Evolutionary conservation across 64 coral and sea anemone genomes (phyloP), one percentile per base, ranked within the genome.

Genomic region (Trachythela sp.): DNA sequence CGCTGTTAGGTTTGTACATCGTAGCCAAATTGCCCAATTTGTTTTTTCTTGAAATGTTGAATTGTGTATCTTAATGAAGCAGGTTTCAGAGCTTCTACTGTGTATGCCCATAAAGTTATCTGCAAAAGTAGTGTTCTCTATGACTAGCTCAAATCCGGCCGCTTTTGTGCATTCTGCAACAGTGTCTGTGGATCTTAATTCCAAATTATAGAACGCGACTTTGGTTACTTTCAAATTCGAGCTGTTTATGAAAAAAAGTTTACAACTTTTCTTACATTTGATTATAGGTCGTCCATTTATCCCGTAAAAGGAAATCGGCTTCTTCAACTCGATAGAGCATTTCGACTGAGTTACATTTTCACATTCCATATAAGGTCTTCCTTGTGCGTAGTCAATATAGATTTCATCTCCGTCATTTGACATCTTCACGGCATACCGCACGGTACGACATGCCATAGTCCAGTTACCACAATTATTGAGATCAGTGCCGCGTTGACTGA

Each of bases 321-420:
- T 80, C 2, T 80, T 80, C 9, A 80, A 39, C 32, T 35, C 9
- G 7, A 80, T 45, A 11, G 42, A 45, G 42, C 42, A 6, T 45
- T 45, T 80, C 24, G 56, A 20, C 26, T 64, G 18, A 7, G 2
- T 80, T 10, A 22, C 13, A 37, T 39, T 2, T 37, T 80, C 33
- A 38, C 75, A 80, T 80, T 80, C 75, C 37, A 14, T 13, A 80
- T 80, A 80, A 35, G 75, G 75, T 80, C 37, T 17, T 80, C 75
- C 34, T 5, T 36, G 20, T 2, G 13, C 75, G 30, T 80, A 18
- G 20, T 80, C 20, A 39, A 80, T 80, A 80, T 80, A 80, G 15
- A 80, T 80, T 30, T 35, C 32, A 36, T 80, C 75, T 5, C 75
- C 75, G 4, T 80, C 33, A 34, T 35, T 8, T 8, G 75, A 80